Base-by-base conservation (phyloP, 2,888 invertebrate genomes). In the Cacoxenus indagator region DNA sequence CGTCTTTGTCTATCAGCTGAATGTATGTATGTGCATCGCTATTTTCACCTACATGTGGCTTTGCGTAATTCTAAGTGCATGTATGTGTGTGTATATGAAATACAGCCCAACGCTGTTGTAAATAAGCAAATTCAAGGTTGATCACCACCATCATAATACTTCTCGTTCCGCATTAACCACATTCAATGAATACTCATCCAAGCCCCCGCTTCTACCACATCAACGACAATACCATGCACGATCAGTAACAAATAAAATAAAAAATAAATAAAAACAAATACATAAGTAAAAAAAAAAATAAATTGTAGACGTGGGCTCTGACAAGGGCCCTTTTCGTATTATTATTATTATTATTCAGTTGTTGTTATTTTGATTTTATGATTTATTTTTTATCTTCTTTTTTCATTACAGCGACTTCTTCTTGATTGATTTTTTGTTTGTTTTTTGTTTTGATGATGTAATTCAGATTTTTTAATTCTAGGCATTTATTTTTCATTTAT, bases 51-150 rank as follows among this genome's bases (percentile, higher is more conserved):
- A 37, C 8, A 37, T 37, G 37, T 55, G 27, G 69, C 72, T 72
- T 73, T 76, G 72, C 67, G 67, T 65, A 54, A 64, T 54, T 65
- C 5, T 5, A 37, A 11, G 24, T 51, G 55, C 26, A 29, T 65
- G 37, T 64, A 59, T 54, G 48, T 67, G 31, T 68, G 45, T 61
- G 51, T 61, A 27, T 69, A 65, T 70, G 24, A 61, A 24, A 26
- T 14, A 43, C 1, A 24, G 19, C 45, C 64, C 67, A 43, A 43
- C n/a, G n/a, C 26, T 8, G 48, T 67, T 71, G 67, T 71, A 73
- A 67, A 70, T 68, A 73, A 69, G 68, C 81, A 75, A 73, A 83
- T 82, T 82, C 84, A 81, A 81, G 81, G 84, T 82, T 81, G 81
- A 81, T 82, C 81, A 75, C 78, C 74, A 73, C 64, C 27, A 51